phyloP scores from a whole-genome alignment of 2,113 vertebrate species.

The Chelonoidis abingdonii region DNA sequence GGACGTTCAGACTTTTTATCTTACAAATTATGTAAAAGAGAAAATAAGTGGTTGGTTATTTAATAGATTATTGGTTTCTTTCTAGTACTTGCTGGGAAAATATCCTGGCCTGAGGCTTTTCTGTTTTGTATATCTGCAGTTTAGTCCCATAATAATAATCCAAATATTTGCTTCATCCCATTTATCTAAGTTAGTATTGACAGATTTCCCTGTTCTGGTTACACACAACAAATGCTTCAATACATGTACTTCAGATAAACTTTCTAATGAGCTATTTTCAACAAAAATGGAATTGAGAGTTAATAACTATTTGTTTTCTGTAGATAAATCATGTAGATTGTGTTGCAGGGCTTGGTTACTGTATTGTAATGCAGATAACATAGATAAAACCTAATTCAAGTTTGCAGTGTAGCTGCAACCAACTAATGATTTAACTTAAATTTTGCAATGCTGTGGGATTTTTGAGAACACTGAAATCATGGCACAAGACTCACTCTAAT shows the following conservation, averaged over 20 bases:
- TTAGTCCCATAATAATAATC: not conserved
- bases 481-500: not conserved
- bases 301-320: not conserved
- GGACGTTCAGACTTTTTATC: not conserved
- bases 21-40: not conserved
- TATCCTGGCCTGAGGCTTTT: not conserved
- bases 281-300: not conserved
- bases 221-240: not conserved
- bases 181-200: not conserved
- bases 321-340: not conserved
- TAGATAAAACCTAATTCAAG: not conserved
- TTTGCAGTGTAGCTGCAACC: not conserved
- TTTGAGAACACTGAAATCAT: not conserved
- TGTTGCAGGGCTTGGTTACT: not conserved
- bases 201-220: not conserved
- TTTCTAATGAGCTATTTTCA: not conserved
- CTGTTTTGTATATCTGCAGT: not conserved
- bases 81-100: not conserved
- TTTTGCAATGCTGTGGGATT: not conserved
- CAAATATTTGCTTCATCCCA: not conserved
- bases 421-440: not conserved
- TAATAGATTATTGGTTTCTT: not conserved
- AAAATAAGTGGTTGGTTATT: not conserved
- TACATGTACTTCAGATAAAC: not conserved
- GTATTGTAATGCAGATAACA: not conserved